Conservation (phyloP, 2,888 invertebrate genomes). For the Euplagia quadripunctaria region DNA sequence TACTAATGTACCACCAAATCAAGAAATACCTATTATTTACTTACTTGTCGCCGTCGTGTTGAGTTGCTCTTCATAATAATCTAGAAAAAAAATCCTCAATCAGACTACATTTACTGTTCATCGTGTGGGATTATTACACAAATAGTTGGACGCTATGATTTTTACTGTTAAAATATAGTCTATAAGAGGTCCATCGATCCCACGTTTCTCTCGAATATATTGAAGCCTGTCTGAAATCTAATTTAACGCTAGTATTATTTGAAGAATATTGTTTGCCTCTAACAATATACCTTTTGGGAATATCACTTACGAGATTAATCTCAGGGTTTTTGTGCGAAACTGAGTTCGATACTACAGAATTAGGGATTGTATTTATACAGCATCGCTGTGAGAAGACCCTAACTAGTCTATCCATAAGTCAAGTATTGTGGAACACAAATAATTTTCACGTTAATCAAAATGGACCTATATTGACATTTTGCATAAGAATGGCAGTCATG, state of each 20-base stretch:
- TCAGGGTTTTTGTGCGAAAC: neutral
- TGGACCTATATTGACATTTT: too few relatives aligned
- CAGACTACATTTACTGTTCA: neutral
- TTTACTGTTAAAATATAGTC: neutral
- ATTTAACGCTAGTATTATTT: conserved; percentile 7
- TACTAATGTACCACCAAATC: too few relatives aligned
- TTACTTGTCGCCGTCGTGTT: neutral
- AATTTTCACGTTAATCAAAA: too few relatives aligned
- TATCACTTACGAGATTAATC: neutral
- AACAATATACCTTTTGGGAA: neutral
- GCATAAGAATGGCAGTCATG: too few relatives aligned
- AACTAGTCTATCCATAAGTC: neutral
- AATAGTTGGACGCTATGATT: neutral
- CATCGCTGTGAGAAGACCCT: neutral
- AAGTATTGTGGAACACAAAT: neutral
- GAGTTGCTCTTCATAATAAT: neutral
- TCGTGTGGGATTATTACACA: neutral
- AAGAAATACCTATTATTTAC: too few relatives aligned
- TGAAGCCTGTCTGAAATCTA: conserved; percentile 6
- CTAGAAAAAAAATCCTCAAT: neutral
- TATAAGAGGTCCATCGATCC: neutral
- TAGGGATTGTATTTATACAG: too few relatives aligned
- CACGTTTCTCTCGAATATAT: neutral
- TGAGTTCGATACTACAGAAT: neutral
- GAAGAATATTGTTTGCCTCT: neutral